phyloP scores from a whole-genome alignment of 1,140 invertebrate genomes.

The Dinoponera quadriceps region DNA sequence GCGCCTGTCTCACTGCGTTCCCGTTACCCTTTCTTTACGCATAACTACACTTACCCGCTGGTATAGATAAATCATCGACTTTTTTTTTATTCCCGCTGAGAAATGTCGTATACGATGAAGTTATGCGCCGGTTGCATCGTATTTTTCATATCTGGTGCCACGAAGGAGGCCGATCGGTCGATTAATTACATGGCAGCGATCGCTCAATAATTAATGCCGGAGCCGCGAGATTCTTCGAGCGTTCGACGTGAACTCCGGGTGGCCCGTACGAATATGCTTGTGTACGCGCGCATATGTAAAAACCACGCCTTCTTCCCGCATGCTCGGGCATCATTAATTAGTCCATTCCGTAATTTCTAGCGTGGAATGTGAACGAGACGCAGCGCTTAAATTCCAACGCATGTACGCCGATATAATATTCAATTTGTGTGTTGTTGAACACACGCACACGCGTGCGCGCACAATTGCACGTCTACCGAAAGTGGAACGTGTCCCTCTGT shows the following conservation, averaged over 20 bases:
- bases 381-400: neutral
- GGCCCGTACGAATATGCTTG: constrained; percentile 33
- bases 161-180: constrained; percentile 62
- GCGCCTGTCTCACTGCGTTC: neutral
- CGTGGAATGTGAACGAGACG: constrained; percentile 15
- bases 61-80: constrained; percentile 31
- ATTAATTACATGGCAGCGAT: constrained; percentile 66
- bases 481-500: neutral
- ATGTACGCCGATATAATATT: neutral
- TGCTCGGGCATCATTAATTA: constrained; percentile 40
- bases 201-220: constrained; percentile 64
- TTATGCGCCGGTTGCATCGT: constrained; percentile 13
- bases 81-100: constrained; percentile 26
- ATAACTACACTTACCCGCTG: neutral
- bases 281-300: neutral
- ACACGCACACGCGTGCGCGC: too few relatives aligned
- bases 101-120: constrained; percentile 41
- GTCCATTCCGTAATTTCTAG: constrained; percentile 43
- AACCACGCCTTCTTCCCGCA: constrained; percentile 48
- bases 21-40: constrained; percentile 1
- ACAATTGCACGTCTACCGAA: neutral
- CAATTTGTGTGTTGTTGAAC: neutral
- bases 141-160: constrained; percentile 60
- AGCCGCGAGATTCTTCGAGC: constrained; percentile 48
- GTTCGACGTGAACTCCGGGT: constrained; percentile 50